Evolutionary conservation across 92 coral and sea anemone species (phyloP).

Genomic region (Zoanthus solanderi): DNA sequence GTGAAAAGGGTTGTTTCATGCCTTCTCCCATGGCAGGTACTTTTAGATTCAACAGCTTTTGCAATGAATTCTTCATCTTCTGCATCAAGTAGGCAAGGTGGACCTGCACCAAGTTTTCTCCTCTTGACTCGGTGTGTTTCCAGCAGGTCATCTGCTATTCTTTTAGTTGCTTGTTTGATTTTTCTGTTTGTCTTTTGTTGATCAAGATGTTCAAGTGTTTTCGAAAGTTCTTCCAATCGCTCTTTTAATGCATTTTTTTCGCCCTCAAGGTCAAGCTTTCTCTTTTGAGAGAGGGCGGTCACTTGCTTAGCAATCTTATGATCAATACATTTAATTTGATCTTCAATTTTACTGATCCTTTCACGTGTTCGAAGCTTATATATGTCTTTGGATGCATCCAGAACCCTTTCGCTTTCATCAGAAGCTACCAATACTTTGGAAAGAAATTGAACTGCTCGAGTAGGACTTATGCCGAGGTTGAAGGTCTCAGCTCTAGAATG

Average conservation of each 20-base stretch:
- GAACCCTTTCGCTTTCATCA: constrained; percentile 57
- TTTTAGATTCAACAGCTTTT: constrained; percentile 17
- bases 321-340: constrained; percentile 52
- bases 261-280: constrained; percentile 22
- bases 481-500: constrained; percentile 62
- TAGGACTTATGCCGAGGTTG: constrained; percentile 54
- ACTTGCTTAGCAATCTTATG: constrained; percentile 17
- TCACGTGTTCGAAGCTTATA: constrained; percentile 55
- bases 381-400: constrained; percentile 57
- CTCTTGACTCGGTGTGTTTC: constrained; percentile 29
- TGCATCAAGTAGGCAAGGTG: constrained; percentile 29
- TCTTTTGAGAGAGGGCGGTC: constrained; percentile 1
- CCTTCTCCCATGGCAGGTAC: constrained; percentile 41
- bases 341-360: constrained; percentile 56
- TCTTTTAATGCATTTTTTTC: constrained; percentile 35
- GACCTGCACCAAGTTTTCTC: constrained; percentile 34
- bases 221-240: constrained; percentile 7
- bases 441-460: constrained; percentile 45
- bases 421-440: constrained; percentile 52
- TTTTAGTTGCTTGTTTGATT: constrained; percentile 19
- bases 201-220: constrained; percentile 26
- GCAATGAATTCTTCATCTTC: constrained; percentile 39
- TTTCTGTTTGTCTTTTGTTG: constrained; percentile 22
- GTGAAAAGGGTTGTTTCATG: constrained; percentile 44
- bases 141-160: constrained; percentile 30